phyloP scores from a whole-genome alignment of 2,113 vertebrate genomes.

The Phoxinus phoxinus region DNA sequence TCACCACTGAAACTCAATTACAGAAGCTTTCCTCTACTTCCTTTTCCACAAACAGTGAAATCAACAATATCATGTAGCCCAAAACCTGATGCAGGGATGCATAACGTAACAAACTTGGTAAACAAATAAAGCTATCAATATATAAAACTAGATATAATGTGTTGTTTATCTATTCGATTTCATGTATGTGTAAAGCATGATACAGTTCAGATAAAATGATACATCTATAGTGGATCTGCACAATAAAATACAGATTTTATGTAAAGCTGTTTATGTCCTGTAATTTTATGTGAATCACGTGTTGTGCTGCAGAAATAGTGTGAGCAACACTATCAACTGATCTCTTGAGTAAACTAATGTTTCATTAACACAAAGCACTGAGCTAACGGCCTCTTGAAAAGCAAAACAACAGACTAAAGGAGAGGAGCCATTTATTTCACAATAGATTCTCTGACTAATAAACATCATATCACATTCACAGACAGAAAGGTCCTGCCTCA shows the following conservation, averaged over 20 bases:
- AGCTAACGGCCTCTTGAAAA: constrained; percentile 28
- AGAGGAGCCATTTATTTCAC: constrained; percentile 36
- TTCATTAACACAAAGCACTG: constrained; percentile 22
- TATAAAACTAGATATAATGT: background rate
- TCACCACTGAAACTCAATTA: background rate
- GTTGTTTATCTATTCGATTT: background rate
- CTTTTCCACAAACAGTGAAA: constrained; percentile 1
- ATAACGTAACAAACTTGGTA: background rate
- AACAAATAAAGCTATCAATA: background rate
- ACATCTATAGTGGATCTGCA: background rate
- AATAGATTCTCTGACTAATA: constrained; percentile 21
- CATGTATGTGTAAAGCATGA: background rate
- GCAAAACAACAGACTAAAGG: constrained; percentile 38
- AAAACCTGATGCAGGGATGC: background rate
- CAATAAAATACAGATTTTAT: background rate
- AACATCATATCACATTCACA: constrained; percentile 11
- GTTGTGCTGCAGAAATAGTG: background rate
- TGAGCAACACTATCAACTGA: background rate
- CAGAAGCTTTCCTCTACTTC: background rate
- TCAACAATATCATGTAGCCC: background rate
- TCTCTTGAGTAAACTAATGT: constrained; percentile 26
- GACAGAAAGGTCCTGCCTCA: background rate
- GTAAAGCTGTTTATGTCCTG: background rate
- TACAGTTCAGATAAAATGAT: background rate
- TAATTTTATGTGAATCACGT: background rate